Base-by-base conservation (phyloP, 37 sponge, comb jelly and placozoan genomes). In the Spongilla lacustris region DNA sequence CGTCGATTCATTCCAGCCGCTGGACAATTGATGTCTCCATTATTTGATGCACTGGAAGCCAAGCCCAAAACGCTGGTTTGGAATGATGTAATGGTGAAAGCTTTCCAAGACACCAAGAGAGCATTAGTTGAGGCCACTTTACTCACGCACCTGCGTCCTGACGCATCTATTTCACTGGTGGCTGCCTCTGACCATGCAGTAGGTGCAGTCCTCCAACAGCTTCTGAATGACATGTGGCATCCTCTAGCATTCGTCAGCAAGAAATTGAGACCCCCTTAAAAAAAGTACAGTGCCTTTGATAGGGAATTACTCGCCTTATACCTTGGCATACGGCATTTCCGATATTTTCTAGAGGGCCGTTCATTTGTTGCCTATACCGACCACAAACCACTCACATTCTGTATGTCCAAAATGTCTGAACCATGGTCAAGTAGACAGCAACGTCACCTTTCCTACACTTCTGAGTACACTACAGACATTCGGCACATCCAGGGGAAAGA, bases 311-410 rank as follows among this genome's bases (percentile, higher is more conserved):
- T 82, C n/a, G 83, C 67, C 25, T 34, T 77, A n/a, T 85, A 85
- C 71, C 86, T 85, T 2, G 70, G 73, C 30, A 67, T 77, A 67
- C 37, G 78, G 48, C 78, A 85, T 67, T 85, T 85, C 71, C 50
- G 86, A 69, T 75, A 84, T 75, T 84, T 73, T 35, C 68, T 83
- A 17, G 48, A 84, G 76, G 86, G 86, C 71, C 86, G 71, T 21
- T 19, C 67, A 37, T 87, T 87, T 68, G 25, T 58, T 23, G 81
- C 87, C 31, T 80, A 36, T 37, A 87, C 80, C 36, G 50, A 85
- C 72, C 86, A 85, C 79, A 85, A 70, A 71, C 81, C 75, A 30
- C 81, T 87, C 75, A 87, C 87, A 24, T 87, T 73, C 76, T 74
- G 38, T 36, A 79, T 87, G 80, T 36, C 74, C 38, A 87, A 87